Evolutionary conservation across 2,113 vertebrate genomes (phyloP), one percentile per base, ranked within the genome.

Genomic region (Burhinus bistriatus): DNA sequence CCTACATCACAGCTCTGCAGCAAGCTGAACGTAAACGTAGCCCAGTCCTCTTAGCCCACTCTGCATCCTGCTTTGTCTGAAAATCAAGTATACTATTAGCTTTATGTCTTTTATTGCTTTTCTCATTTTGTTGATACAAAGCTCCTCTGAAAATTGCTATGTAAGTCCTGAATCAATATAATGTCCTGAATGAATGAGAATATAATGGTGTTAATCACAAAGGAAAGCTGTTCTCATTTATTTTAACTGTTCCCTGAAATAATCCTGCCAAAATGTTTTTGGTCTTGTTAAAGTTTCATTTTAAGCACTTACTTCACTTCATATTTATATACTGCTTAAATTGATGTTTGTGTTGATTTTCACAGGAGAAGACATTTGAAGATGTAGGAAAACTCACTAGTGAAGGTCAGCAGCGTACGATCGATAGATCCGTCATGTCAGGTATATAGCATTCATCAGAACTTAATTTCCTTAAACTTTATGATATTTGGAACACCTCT

Each of bases 151-250:
- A 96, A 97, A 97, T 5, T 84, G 49, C 49, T 79, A 34, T 27
- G 5, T 59, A 86, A 92, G 66, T 94, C 64, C 78, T 70, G n/a
- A 57, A 66, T 93, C 27, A 88, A 88, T 80, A 86, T 26, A 38
- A 72, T 55, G 75, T 69, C 85, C 73, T 88, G 44, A 96, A 79
- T 85, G 78, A 95, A 96, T 83, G 73, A 91, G 81, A 93, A 45
- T 87, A 79, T 92, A 94, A 95, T 45, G 61, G 42, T 89, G 83
- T 85, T 95, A 95, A 97, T 94, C 84, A 89, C 81, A 89, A 89
- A 93, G 77, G 64, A 89, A 95, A 95, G 58, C 49, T 89, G 66
- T 85, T 82, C 77, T 89, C 52, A 73, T 89, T 91, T 92, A 62
- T 91, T 92, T 90, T 38, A 93, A 88, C 68, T 83, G 75, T 55